Conservation (phyloP, 2,888 invertebrate genomes). For the Gryllus longicercus region DNA sequence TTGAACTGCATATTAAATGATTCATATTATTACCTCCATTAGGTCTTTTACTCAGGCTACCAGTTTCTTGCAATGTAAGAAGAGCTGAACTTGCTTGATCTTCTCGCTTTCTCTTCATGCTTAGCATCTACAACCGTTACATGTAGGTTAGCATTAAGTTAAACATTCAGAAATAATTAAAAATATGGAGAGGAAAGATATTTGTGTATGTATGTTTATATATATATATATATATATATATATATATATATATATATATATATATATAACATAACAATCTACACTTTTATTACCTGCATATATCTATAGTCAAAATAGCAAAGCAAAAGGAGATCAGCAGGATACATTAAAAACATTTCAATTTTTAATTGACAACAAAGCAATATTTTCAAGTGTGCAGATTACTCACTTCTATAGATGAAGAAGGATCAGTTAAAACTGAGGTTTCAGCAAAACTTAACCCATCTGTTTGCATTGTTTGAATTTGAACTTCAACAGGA, state of each 20-base stretch:
- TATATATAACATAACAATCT: too few relatives aligned
- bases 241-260: too few relatives aligned
- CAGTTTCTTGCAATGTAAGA: background rate
- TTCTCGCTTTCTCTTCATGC: background rate
- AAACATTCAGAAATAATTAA: background rate
- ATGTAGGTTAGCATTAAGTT: background rate
- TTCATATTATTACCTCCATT: background rate
- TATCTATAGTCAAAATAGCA: background rate
- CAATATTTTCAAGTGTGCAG: background rate
- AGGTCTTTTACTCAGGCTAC: background rate
- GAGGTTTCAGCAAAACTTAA: conserved; percentile 5
- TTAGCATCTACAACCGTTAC: background rate
- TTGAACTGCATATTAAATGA: background rate
- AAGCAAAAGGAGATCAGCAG: background rate
- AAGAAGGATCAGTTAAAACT: background rate
- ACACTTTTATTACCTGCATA: too few relatives aligned
- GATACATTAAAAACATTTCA: too few relatives aligned
- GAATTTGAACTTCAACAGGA: conserved; percentile 36
- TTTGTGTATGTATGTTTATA: too few relatives aligned
- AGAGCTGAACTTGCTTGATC: conserved; percentile 3
- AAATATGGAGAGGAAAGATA: too few relatives aligned
- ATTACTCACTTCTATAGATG: conserved; percentile 19
- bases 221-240: too few relatives aligned
- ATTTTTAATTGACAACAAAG: too few relatives aligned
- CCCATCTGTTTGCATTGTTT: conserved; percentile 28